Evolutionary conservation across 2,888 invertebrate genomes (phyloP).

Genomic region (Cephus runcator): DNA sequence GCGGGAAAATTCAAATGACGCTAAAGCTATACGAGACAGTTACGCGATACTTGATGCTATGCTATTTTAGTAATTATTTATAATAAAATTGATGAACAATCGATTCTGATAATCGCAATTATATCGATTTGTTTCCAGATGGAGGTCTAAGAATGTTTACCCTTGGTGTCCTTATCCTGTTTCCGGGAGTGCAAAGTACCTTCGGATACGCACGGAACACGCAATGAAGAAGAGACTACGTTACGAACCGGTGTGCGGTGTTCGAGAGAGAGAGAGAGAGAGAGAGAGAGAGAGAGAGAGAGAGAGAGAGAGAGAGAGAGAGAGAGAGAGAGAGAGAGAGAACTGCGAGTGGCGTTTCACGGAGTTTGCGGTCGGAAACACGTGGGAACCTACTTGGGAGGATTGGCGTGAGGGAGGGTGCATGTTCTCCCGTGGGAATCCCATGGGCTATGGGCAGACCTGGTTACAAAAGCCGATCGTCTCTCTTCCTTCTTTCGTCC

Average conservation of each 20-base stretch:
- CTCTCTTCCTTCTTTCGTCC: constrained; percentile 21
- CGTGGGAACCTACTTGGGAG: constrained; percentile 50
- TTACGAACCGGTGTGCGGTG: not conserved
- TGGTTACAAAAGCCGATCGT: constrained; percentile 44
- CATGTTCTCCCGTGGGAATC: constrained; percentile 55
- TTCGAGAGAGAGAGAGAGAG: not conserved
- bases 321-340: not conserved
- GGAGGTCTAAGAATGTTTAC: not conserved
- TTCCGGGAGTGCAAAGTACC: not conserved
- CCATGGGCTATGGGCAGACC: constrained; percentile 6
- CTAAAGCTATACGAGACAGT: not conserved
- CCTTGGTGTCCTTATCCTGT: not conserved
- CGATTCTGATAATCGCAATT: not conserved
- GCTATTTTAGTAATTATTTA: not conserved
- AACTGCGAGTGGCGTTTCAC: not conserved
- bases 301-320: not conserved
- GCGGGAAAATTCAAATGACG: not conserved
- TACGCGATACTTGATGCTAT: not conserved
- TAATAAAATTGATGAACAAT: not conserved
- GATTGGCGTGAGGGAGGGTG: constrained; percentile 1
- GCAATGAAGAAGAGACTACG: not conserved
- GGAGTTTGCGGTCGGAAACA: constrained; percentile 50
- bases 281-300: not conserved
- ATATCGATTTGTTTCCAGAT: not conserved
- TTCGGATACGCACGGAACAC: not conserved